Base-by-base conservation (phyloP, 2,113 vertebrate species). In the Hiodon tergisus region DNA sequence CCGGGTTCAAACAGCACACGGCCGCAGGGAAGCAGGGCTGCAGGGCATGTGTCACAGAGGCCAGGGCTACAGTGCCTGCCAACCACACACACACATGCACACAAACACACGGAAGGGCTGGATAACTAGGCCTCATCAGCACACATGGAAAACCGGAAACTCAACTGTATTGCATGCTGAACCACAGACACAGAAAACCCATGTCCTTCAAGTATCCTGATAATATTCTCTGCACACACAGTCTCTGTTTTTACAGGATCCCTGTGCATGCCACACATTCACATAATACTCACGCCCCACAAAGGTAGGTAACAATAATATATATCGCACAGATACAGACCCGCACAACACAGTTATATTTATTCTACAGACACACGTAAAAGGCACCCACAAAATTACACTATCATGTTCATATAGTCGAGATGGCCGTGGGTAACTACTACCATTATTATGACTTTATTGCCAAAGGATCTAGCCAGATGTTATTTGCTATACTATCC, bases 401-500 rank as follows among this genome's bases (percentile, higher is more conserved):
- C 13, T 62, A 71, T 78, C 77, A 57, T 67, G 77, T 76, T 76
- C 73, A 79, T 77, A 76, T 74, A 52, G 66, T 74, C 74, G 55
- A 76, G 79, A 84, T 79, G 74, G 77, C 70, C 67, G 78, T 17
- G 48, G 48, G 14, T 73, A 79, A 77, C 74, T 77, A 71, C 67
- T 69, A 78, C 71, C 73, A 77, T 78, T 76, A 76, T 80, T 75
- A 78, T 81, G 67, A 66, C 71, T 78, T 60, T 73, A 61, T 69
- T 78, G 70, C 79, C 76, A 74, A 83, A 77, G 78, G 75, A 67
- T 69, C 75, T 83, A 75, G 80, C 66, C 57, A 65, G 71, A 58
- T 73, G 67, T 67, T 81, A 76, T 85, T 85, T 81, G 76, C 77
- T 80, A 69, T 63, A 65, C 31, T 75, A 48, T 77, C 60, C 74